Conservation (phyloP, 2,888 invertebrate genomes). For the Eucera pruinosa region DNA sequence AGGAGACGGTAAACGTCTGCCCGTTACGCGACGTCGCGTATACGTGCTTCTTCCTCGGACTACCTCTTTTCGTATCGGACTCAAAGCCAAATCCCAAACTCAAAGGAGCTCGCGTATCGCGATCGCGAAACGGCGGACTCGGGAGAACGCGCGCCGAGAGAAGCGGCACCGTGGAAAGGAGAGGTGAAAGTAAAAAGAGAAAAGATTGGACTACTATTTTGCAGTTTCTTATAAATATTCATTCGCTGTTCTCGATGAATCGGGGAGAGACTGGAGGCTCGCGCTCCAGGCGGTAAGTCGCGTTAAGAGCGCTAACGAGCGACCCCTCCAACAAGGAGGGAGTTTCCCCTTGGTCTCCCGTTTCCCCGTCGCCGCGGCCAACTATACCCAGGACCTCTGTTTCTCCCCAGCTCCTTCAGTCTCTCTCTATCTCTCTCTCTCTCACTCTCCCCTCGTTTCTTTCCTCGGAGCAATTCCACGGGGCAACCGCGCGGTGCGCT, state of each 20-base stretch:
- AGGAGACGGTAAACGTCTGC: constrained; percentile 50
- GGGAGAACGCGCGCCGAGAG: not conserved
- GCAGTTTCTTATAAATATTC: constrained; percentile 84
- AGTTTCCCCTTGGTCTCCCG: constrained; percentile 60
- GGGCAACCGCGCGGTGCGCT: constrained; percentile 75
- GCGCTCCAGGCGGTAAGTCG: constrained; percentile 83
- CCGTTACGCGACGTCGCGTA: constrained; percentile 55
- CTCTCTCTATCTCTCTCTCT: constrained; percentile 17
- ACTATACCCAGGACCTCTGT: constrained; percentile 12
- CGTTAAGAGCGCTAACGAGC: constrained; percentile 84
- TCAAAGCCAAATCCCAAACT: too few relatives aligned
- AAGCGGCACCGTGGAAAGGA: not conserved
- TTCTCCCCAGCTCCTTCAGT: not conserved
- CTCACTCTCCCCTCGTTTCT: constrained; percentile 34
- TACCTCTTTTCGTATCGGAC: not conserved
- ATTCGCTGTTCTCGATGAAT: constrained; percentile 81
- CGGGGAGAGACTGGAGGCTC: constrained; percentile 75
- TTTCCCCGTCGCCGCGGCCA: constrained; percentile 36
- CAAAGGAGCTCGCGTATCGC: too few relatives aligned
- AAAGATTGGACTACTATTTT: constrained; percentile 77
- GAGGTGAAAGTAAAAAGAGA: constrained; percentile 35
- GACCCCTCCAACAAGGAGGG: constrained; percentile 74
- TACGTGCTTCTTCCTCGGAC: constrained; percentile 40
- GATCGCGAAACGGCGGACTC: too few relatives aligned
- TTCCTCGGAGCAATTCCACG: constrained; percentile 73